Conservation (phyloP, 2,888 invertebrate genomes). For the Pristionchus mayeri region DNA sequence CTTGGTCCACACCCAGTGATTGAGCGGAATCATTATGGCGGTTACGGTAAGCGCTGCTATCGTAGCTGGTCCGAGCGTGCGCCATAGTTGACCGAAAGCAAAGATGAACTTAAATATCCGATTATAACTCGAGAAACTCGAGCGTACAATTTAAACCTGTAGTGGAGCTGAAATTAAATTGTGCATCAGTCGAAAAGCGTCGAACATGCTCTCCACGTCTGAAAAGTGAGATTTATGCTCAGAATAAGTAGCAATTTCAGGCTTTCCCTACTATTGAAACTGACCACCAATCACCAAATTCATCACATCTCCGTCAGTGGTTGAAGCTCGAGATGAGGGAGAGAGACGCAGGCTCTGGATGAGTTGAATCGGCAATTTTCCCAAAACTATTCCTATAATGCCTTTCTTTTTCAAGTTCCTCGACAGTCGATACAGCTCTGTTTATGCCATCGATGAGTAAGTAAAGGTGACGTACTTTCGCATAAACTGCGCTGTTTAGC, state of each 20-base stretch:
- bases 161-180: conserved; percentile 71
- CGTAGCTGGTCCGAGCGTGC: conserved; percentile 67
- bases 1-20: conserved; percentile 8
- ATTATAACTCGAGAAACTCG: too few species aligned
- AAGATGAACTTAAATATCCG: conserved; percentile 62
- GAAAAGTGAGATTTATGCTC: background rate
- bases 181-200: conserved; percentile 63
- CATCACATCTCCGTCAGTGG: conserved; percentile 80
- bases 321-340: conserved; percentile 77
- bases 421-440: too few species aligned
- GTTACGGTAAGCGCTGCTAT: conserved; percentile 57
- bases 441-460: too few species aligned
- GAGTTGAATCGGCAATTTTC: too few species aligned
- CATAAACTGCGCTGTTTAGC: conserved; percentile 78
- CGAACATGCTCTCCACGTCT: conserved; percentile 69
- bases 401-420: too few species aligned
- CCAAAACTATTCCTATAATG: too few species aligned
- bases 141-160: conserved; percentile 44
- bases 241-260: too few species aligned
- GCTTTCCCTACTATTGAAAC: too few species aligned
- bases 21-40: background rate
- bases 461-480: too few species aligned
- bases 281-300: conserved; percentile 79
- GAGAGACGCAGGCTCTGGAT: conserved; percentile 78
- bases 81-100: conserved; percentile 65